These are phyloP conservation scores for Hemicrepidius hirtus DNA, from an alignment of 2,888 invertebrate genomes.

Conservation along the genomic window DNA sequence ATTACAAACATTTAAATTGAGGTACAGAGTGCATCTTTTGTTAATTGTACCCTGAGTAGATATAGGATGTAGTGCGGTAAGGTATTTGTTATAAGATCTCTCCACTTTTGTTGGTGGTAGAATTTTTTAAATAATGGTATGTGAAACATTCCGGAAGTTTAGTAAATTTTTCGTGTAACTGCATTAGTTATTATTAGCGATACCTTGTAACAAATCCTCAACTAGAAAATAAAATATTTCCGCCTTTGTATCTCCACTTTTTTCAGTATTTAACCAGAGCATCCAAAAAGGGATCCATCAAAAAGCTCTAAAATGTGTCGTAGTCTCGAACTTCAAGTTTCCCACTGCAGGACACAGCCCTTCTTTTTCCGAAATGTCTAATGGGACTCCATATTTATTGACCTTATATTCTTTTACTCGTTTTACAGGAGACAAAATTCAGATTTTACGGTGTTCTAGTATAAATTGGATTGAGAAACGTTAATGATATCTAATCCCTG, in stretches of 20 bases:
- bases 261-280: too few species aligned
- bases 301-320: too few species aligned
- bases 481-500: too few species aligned
- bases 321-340: too few species aligned
- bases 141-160: constrained; percentile 59
- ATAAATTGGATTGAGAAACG: too few species aligned
- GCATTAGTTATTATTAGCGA: constrained; percentile 39
- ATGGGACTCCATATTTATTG: too few species aligned
- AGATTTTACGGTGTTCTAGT: too few species aligned
- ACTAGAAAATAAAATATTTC: constrained; percentile 37
- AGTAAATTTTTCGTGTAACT: constrained; percentile 36
- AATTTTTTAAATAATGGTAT: constrained; percentile 59
- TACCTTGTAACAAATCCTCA: constrained; percentile 41
- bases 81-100: constrained; percentile 53
- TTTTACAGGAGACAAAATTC: too few species aligned
- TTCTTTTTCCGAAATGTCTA: too few species aligned
- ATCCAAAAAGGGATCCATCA: too few species aligned
- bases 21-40: constrained; percentile 35
- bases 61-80: constrained; percentile 39
- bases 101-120: constrained; percentile 57
- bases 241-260: constrained; percentile 3
- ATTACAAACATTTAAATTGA: constrained; percentile 22
- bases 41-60: constrained; percentile 39
- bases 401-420: too few species aligned
- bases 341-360: too few species aligned